A percentile compares a stretch with the other conserved stretches of the same genome.
Evolutionary conservation across 2,888 invertebrate species (phyloP).

Genomic region (Platerodrilus igneus): DNA sequence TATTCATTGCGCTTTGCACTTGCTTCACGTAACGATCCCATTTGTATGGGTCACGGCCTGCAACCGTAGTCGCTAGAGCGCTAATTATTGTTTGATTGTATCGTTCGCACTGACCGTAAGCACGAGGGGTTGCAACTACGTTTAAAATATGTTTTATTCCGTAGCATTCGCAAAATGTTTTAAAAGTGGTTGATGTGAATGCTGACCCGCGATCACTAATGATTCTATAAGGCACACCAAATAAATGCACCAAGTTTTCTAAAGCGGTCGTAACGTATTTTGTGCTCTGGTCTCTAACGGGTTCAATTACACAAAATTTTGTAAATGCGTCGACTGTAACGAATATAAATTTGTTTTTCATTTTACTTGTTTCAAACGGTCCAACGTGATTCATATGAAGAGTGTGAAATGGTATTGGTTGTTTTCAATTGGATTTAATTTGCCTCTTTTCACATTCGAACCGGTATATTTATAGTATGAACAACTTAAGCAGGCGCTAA

Average conservation of each 20-base stretch:
- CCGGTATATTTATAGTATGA: conserved; percentile 7
- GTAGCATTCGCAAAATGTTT: conserved; percentile 25
- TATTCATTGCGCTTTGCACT: conserved; percentile 31
- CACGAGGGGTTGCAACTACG: conserved; percentile 26
- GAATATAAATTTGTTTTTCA: conserved; percentile 26
- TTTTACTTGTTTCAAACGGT: conserved; percentile 25
- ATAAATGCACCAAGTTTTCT: conserved; percentile 22
- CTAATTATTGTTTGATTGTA: conserved; percentile 26
- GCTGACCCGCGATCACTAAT: conserved; percentile 32
- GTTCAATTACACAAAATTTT: conserved; percentile 28
- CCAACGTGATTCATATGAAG: conserved; percentile 28
- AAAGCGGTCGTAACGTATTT: conserved; percentile 20
- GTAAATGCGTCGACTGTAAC: conserved; percentile 30
- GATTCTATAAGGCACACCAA: conserved; percentile 29
- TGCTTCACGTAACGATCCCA: conserved; percentile 32
- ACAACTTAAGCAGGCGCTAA: conserved; percentile 8
- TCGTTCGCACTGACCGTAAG: conserved; percentile 23
- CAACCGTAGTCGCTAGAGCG: conserved; percentile 23
- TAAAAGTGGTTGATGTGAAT: conserved; percentile 29
- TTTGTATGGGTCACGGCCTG: conserved; percentile 14
- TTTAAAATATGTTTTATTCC: conserved; percentile 25
- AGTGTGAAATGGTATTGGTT: conserved; percentile 7
- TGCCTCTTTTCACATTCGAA: conserved; percentile 1
- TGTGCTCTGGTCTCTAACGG: conserved; percentile 30
- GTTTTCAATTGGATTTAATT: conserved; percentile 11